Percentiles rank a stretch among this genome's conserved stretches.
These are phyloP conservation scores for Drosophila serrata DNA, from an alignment of 1,140 invertebrate species.

Conservation along the genomic window DNA sequence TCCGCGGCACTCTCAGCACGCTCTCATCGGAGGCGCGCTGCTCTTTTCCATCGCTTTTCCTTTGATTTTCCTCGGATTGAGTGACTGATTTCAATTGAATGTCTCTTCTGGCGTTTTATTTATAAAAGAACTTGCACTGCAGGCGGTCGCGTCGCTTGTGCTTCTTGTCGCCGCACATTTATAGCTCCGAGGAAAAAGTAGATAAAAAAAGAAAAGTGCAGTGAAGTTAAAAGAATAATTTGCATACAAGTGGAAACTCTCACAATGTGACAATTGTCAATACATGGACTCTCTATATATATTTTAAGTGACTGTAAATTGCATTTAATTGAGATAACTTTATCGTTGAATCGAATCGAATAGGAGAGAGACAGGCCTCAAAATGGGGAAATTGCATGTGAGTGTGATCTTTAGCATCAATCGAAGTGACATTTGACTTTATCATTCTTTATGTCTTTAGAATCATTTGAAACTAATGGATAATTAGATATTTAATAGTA, in stretches of 20 bases:
- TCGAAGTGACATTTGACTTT: slow-evolving; percentile 16
- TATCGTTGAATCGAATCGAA: slow-evolving; percentile 20
- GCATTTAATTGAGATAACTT: slow-evolving; percentile 46
- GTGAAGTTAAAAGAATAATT: slow-evolving; percentile 44
- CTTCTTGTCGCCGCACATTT: slow-evolving; percentile 33
- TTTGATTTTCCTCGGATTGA: slow-evolving; percentile 72
- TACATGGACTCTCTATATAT: slow-evolving; percentile 11
- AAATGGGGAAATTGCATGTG: slow-evolving; percentile 74
- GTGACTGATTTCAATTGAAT: slow-evolving; percentile 73
- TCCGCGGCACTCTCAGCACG: slow-evolving; percentile 34
- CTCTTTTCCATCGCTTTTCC: slow-evolving; percentile 59
- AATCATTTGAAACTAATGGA: slow-evolving; percentile 5
- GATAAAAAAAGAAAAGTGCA: slow-evolving; percentile 47
- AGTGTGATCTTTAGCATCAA: slow-evolving; percentile 50
- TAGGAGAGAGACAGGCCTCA: slow-evolving; percentile 13
- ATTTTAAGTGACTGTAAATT: slow-evolving; percentile 60
- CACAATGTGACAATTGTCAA: slow-evolving; percentile 46
- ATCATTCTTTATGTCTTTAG: slow-evolving; percentile 1
- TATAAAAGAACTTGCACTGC: slow-evolving; percentile 83
- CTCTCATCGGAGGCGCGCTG: slow-evolving; percentile 29
- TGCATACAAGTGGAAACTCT: slow-evolving; percentile 35
- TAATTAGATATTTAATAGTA: not conserved
- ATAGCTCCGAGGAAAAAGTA: slow-evolving; percentile 38
- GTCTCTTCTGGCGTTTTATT: slow-evolving; percentile 70
- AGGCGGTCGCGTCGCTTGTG: slow-evolving; percentile 60